Evolutionary conservation across 2,797 vertebrate species (phyloP), one percentile per base, ranked within the genome.

Genomic region (Tinamus major): DNA sequence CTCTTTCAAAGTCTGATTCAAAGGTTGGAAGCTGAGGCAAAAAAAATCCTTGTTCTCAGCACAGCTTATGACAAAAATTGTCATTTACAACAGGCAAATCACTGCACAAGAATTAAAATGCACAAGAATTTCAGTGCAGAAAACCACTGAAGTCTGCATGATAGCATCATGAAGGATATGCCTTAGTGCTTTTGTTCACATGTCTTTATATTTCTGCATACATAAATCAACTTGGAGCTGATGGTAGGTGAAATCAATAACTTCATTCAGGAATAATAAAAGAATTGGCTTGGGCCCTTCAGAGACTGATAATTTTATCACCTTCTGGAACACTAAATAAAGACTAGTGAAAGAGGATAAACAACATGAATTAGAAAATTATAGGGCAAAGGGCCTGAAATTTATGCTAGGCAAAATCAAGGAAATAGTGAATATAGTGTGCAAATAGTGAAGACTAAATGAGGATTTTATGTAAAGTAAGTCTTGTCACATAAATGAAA

Each of bases 351-450:
- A 91, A 85, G 42, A 74, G 20, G 27, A 21, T 6, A 84, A 72
- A 61, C n/a, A 35, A 24, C 9, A 80, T 35, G 12, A 82, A 17
- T 10, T 29, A 70, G 59, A 87, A 79, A 67, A 79, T 44, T 37
- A 53, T 3, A 26, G 24, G 59, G 15, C 24, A 79, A 87, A 79
- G 8, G 3, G 11, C 17, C 24, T 61, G 48, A 79, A 86, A 69
- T 62, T 20, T 82, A 19, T 87, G 26, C 46, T 37, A 82, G 46
- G 7, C 9, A 18, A 26, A 39, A 67, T 8, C 5, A 46, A 68
- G 5, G 37, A 2, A 67, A 63, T 3, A 56, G 20, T 74, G 6
- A 3, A 3, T 42, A 31, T 4, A 1, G 6, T 9, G 29, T 56
- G 23, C 23, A 68, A 64, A 71, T 2, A 41, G 9, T 19, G 21